These are phyloP conservation scores for Neelides folsomi DNA, from an alignment of 2,888 invertebrate genomes.

Conservation along the genomic window DNA sequence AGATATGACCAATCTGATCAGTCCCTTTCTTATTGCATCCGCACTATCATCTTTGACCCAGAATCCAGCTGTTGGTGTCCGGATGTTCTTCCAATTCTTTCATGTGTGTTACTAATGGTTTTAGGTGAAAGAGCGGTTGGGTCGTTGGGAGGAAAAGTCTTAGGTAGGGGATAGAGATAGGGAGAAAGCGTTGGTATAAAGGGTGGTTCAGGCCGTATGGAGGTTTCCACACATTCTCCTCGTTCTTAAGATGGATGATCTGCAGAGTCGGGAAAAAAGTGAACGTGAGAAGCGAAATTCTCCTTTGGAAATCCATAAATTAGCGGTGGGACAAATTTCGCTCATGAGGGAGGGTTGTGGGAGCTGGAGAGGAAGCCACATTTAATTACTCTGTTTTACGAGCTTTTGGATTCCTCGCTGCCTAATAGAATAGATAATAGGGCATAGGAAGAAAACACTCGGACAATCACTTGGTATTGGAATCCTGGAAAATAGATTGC, in stretches of 20 bases:
- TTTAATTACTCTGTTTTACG: constrained; percentile 21
- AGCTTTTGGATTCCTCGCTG: background rate
- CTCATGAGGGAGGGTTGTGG: constrained; percentile 10
- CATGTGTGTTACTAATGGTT: too few relatives aligned
- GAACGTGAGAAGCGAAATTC: constrained; percentile 11
- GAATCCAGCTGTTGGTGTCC: too few relatives aligned
- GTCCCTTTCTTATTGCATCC: too few relatives aligned
- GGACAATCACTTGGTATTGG: too few relatives aligned
- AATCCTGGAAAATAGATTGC: too few relatives aligned
- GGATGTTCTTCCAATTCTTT: too few relatives aligned
- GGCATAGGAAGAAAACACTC: too few relatives aligned
- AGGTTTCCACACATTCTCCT: background rate
- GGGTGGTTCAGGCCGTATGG: background rate
- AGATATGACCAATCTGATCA: too few relatives aligned
- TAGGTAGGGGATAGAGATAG: background rate
- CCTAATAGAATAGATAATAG: too few relatives aligned
- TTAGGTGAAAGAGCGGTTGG: too few relatives aligned
- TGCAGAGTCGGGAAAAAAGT: background rate
- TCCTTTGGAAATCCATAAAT: constrained; percentile 23
- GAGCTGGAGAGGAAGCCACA: constrained; percentile 15
- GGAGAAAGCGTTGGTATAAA: background rate
- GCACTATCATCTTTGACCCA: too few relatives aligned
- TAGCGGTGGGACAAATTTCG: constrained; percentile 20
- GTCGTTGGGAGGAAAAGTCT: too few relatives aligned
- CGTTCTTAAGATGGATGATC: background rate